Percentiles rank a stretch among this genome's conserved stretches.
phyloP scores from a whole-genome alignment of 2,888 invertebrate species.

The Machimus rusticus region DNA sequence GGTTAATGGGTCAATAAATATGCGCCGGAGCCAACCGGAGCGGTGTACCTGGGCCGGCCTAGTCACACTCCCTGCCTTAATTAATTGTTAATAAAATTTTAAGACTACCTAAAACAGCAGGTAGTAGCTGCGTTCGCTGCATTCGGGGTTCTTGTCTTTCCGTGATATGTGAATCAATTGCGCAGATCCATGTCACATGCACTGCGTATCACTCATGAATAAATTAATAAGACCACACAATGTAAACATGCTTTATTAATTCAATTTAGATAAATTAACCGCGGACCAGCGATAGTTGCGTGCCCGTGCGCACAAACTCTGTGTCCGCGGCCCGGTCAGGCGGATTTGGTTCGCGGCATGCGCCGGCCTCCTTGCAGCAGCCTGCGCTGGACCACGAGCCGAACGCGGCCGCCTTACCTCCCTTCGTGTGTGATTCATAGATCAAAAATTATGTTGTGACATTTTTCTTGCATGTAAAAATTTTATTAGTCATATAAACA shows the following conservation, averaged over 20 bases:
- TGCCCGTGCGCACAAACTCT: conserved; percentile 43
- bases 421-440: conserved; percentile 52
- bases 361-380: conserved; percentile 33
- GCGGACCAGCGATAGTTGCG: conserved; percentile 51
- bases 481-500: conserved; percentile 53
- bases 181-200: conserved; percentile 46
- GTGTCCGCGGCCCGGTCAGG: background rate
- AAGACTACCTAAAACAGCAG: background rate
- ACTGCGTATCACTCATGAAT: conserved; percentile 50
- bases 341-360: conserved; percentile 44
- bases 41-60: background rate
- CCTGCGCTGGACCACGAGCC: background rate
- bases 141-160: conserved; percentile 7
- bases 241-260: conserved; percentile 64
- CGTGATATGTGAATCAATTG: conserved; percentile 43
- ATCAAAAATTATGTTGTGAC: conserved; percentile 53
- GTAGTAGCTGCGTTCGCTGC: background rate
- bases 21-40: background rate
- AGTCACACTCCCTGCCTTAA: background rate
- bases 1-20: background rate
- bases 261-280: conserved; percentile 65
- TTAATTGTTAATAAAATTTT: conserved; percentile 31
- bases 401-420: conserved; percentile 13
- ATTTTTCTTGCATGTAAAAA: conserved; percentile 53
- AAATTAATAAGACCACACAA: conserved; percentile 58